These are phyloP conservation scores for Siderastrea radians DNA, from an alignment of 92 coral and sea anemone genomes.

Conservation along the genomic window DNA sequence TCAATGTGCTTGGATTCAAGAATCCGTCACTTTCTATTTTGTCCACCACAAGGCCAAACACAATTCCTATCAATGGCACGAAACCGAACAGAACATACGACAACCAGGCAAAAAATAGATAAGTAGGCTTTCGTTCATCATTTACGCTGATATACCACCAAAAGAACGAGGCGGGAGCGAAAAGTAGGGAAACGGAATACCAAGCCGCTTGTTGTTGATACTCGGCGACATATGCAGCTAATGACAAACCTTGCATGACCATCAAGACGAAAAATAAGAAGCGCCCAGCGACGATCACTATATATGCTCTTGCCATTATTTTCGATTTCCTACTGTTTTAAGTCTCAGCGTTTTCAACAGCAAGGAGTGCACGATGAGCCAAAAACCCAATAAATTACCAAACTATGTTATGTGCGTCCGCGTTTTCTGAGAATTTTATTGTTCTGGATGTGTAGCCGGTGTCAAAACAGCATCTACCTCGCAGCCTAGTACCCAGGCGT, in stretches of 20 bases:
- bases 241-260: not conserved
- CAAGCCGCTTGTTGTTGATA: not conserved
- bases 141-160: not conserved
- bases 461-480: too few species aligned
- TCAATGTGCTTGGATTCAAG: not conserved
- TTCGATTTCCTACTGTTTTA: not conserved
- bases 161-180: not conserved
- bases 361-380: too few species aligned
- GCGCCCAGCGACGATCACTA: conserved; percentile 1
- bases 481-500: too few species aligned
- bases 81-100: not conserved
- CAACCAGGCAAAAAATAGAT: not conserved
- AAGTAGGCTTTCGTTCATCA: not conserved
- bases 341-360: too few species aligned
- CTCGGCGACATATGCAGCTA: not conserved
- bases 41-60: not conserved
- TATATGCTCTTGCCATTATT: not conserved
- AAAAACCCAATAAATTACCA: too few species aligned
- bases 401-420: too few species aligned
- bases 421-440: too few species aligned
- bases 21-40: not conserved
- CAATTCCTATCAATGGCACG: not conserved
- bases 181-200: not conserved
- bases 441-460: too few species aligned
- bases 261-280: conserved; percentile 6